Evolutionary conservation across 2,113 vertebrate genomes (phyloP).

Genomic region (Corapipo altera): DNA sequence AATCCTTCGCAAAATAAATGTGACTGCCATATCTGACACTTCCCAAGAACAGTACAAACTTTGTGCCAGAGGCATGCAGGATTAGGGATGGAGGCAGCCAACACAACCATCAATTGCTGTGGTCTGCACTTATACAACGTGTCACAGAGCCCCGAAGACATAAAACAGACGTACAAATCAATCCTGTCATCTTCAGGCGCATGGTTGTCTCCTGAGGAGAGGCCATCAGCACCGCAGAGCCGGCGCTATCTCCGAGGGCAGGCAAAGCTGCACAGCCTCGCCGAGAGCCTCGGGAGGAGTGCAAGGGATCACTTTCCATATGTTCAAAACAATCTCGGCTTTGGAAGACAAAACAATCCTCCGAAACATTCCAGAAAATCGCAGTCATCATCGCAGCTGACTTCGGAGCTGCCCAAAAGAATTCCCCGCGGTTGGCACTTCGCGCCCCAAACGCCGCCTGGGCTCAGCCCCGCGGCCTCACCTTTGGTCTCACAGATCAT

Average conservation of each 20-base stretch:
- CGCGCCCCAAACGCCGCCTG: accelerated
- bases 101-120: not conserved
- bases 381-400: accelerated
- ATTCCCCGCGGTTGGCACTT: not conserved
- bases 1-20: conserved; percentile 1
- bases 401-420: not conserved
- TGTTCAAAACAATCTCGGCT: conserved; percentile 14
- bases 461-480: not conserved
- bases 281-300: not conserved
- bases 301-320: not conserved
- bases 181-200: conserved; percentile 9
- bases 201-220: not conserved
- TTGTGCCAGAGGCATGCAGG: conserved; percentile 49
- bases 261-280: not conserved
- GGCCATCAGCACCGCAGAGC: not conserved
- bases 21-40: conserved; percentile 30
- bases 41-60: conserved; percentile 25
- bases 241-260: not conserved
- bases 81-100: conserved; percentile 35
- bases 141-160: conserved; percentile 23
- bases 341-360: conserved; percentile 33
- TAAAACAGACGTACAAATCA: conserved; percentile 30
- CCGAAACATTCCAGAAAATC: conserved; percentile 17
- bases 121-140: conserved; percentile 25
- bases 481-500: conserved; percentile 98